Evolutionary conservation across 2,888 invertebrate genomes (phyloP), one percentile per base, ranked within the genome.

Genomic region (Cheilosia urbana): DNA sequence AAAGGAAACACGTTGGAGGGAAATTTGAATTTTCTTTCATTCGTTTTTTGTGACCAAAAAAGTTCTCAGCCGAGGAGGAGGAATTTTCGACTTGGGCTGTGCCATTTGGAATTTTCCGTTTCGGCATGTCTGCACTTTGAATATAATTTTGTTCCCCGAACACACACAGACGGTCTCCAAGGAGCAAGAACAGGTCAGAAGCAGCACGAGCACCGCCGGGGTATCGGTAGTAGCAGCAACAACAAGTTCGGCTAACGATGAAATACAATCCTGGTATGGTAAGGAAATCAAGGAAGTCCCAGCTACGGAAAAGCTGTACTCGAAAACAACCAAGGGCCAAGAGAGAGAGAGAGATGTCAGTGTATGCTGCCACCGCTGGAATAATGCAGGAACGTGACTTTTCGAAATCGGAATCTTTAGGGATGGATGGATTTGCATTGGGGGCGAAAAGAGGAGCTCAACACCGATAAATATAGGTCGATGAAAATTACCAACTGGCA

Each of bases 361-460:
- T 65, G 37, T 24, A 15, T 51, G 19, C 45, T 60, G 51, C 69
- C 68, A 37, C 19, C 45, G 62, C 51, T 73, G 78, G 78, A 83
- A 83, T 83, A 78, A 83, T 83, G 78, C 63, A 78, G 49, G 83
- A 83, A 83, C 83, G 83, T 83, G 83, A 83, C 83, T 83, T 83
- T 83, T 78, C 57, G 71, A 78, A 78, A 83, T 73, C 83, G 55
- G 66, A 83, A 78, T 83, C 83, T 62, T 63, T 45, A n/a, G 72
- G 83, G 73, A 83, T 69, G 62, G 55, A 77, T 76, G 55, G 55
- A 66, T 66, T 49, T 30, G 65, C 65, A 58, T 68, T 49, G 62
- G 17, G 60, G 55, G 63, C 27, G 66, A 40, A 55, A 19, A 24
- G 49, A 51, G 19, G n/a, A 66, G 30, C 58, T 65, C 68, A 63